A percentile compares a stretch with the other conserved stretches of the same genome.
phyloP scores from a whole-genome alignment of 2,113 vertebrate species.

The Sus scrofa region DNA sequence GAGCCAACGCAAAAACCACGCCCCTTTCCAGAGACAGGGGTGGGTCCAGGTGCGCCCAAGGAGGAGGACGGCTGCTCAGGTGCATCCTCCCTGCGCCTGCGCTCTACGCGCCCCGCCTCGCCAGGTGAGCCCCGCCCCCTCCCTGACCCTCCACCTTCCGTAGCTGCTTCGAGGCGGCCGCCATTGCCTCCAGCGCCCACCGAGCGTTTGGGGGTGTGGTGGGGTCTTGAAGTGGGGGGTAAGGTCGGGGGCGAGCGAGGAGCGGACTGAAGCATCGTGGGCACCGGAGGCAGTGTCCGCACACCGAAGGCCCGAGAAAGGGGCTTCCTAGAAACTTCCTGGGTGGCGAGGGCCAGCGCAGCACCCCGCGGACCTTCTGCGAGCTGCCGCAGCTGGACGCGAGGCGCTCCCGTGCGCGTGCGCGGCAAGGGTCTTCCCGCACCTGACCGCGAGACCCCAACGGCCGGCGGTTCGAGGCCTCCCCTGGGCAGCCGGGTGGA shows the following conservation, averaged over 20 bases:
- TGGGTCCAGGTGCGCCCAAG: slow-evolving; percentile 44
- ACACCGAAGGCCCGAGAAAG: neutral
- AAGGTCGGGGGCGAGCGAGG: neutral
- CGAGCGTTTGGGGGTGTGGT: neutral
- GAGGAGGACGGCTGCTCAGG: slow-evolving; percentile 12
- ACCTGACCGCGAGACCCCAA: slow-evolving; percentile 50
- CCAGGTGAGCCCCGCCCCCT: slow-evolving; percentile 77
- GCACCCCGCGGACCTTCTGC: fast-evolving
- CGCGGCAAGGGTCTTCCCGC: slow-evolving; percentile 54
- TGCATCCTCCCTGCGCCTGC: slow-evolving; percentile 65
- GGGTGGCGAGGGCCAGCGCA: neutral
- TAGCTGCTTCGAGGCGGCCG: neutral
- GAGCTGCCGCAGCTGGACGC: neutral
- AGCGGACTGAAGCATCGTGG: neutral
- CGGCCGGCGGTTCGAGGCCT: neutral
- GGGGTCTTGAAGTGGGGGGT: neutral
- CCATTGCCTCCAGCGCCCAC: slow-evolving; percentile 48
- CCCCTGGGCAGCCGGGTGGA: neutral
- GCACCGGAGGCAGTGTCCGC: neutral
- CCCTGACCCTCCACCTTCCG: neutral
- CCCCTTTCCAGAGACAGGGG: neutral
- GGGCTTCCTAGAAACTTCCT: neutral
- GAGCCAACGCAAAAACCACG: neutral
- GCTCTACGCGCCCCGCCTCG: slow-evolving; percentile 6
- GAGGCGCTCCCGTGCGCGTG: slow-evolving; percentile 56